These are phyloP conservation scores for Misgurnus mizolepis DNA, from an alignment of 2,113 vertebrate genomes.

Conservation along the genomic window DNA sequence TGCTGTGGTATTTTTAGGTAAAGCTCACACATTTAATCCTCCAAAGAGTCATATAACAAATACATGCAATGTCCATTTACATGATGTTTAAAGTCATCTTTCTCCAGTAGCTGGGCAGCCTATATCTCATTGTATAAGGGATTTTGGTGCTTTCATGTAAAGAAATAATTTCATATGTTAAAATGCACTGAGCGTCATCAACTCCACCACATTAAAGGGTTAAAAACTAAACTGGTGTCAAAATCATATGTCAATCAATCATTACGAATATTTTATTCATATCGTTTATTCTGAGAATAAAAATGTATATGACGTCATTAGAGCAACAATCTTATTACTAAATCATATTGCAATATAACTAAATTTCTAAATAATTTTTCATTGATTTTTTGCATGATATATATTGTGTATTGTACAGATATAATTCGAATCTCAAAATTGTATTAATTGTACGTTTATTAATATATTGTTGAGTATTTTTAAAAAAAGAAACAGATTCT, in stretches of 20 bases:
- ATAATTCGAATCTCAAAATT: background rate
- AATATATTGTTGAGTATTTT: background rate
- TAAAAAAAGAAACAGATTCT: background rate
- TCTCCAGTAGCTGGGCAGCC: background rate
- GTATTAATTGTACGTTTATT: background rate
- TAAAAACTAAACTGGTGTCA: too few species aligned
- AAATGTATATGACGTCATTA: background rate
- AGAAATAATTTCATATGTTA: background rate
- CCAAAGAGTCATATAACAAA: background rate
- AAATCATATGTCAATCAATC: too few species aligned
- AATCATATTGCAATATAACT: too few species aligned
- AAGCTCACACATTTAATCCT: constrained; percentile 10
- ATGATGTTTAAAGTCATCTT: background rate
- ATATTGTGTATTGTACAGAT: background rate
- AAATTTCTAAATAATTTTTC: too few species aligned
- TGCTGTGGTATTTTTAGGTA: background rate
- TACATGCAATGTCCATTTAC: background rate
- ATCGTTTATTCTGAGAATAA: too few species aligned
- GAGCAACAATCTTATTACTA: background rate
- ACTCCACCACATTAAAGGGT: too few species aligned
- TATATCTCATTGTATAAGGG: background rate
- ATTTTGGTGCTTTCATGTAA: background rate
- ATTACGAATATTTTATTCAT: too few species aligned
- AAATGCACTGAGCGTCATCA: too few species aligned
- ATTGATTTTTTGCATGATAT: background rate